Base-by-base conservation (phyloP, 2,888 invertebrate species). In the Melanophora roralis region DNA sequence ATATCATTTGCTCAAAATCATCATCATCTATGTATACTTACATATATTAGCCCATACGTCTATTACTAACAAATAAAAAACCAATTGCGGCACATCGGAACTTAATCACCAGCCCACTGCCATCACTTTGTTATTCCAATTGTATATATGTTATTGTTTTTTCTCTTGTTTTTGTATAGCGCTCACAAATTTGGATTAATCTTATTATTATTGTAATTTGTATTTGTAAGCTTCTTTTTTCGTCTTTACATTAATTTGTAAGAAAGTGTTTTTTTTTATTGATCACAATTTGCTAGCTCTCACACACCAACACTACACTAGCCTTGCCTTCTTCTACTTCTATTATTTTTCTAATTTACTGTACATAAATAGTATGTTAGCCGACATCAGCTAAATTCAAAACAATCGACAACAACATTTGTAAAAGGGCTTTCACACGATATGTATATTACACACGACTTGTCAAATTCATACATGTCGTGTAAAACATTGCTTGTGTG, bases 121-220 rank as follows among this genome's bases (percentile, higher is more conserved):
- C 55, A 51, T 47, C 68, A 53, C 65, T 40, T 38, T 49, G 47
- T 34, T 62, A 34, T 59, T 45, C 53, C 53, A 53, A 67, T 19
- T 74, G 53, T 69, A 49, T 38, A 67, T 65, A 65, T 65, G 27
- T 55, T 36, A 45, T 47, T 55, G 19, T 72, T 45, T 72, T 55
- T 47, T 80, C 45, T 80, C 72, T 76, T 76, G 23, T 76, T 68
- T 73, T 72, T 67, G 68, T 80, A 72, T 80, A 76, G 76, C 80
- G 72, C 76, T 76, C 76, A 72, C 71, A 62, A 80, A 38, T 71
- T 76, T 76, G 79, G 79, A 80, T 75, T 59, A 27, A 5, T 27
- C 27, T 27, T 27, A 65, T 51, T 49, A 55, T 55, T 12, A 19
- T 55, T 65, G 32, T 75, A 57, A 14, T 34, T 34, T 47, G 19